Evolutionary conservation across 2,797 vertebrate genomes (phyloP).

Genomic region (Brachyalestes nurse): DNA sequence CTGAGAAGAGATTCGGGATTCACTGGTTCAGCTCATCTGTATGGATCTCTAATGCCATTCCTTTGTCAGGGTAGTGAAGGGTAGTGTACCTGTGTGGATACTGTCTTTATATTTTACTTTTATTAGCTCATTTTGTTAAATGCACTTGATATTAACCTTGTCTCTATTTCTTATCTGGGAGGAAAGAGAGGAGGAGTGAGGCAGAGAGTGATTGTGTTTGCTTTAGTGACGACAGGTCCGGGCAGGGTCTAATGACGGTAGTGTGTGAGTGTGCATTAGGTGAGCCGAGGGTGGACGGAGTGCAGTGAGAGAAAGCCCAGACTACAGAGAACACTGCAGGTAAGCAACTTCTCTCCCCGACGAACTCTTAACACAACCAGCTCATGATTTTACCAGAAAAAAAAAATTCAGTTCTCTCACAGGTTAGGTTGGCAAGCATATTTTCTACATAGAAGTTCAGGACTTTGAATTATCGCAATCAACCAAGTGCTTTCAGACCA

Average conservation of each 20-base stretch:
- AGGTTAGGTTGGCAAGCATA: not conserved
- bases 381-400: not conserved
- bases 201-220: constrained; percentile 42
- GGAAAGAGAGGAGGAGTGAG: constrained; percentile 5
- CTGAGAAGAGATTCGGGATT: not conserved
- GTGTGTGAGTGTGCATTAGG: constrained; percentile 47
- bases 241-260: constrained; percentile 56
- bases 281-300: constrained; percentile 13
- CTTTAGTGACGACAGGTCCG: constrained; percentile 56
- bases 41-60: not conserved
- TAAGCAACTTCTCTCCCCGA: constrained; percentile 33
- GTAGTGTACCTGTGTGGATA: not conserved
- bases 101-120: not conserved
- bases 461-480: not conserved
- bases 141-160: not conserved
- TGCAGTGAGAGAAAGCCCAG: constrained; percentile 12
- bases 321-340: constrained; percentile 42
- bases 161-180: constrained; percentile 28
- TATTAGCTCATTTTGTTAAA: not conserved
- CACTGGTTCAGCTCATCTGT: not conserved
- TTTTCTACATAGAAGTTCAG: not conserved
- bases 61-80: not conserved
- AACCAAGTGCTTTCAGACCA: not conserved
- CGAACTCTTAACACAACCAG: not conserved
- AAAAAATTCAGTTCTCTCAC: too few species aligned